Conservation (phyloP, 1,140 invertebrate genomes). For the Drosophila ananassae region DNA sequence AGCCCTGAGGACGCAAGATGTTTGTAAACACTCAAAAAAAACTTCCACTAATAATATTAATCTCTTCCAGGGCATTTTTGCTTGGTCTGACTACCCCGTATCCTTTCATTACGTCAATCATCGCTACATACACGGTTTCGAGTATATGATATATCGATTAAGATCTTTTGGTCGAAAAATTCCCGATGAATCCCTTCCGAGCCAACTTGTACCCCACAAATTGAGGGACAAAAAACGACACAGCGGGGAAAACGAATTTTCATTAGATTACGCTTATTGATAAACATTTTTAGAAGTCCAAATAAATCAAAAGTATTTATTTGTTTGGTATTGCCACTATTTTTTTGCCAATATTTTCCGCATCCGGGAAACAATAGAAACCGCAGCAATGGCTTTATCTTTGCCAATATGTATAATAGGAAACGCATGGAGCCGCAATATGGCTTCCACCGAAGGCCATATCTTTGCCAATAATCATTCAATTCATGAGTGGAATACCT, state of each 20-base stretch:
- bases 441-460: no score
- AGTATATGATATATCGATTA: background rate
- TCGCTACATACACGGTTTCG: background rate
- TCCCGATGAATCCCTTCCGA: background rate
- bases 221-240: background rate
- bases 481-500: no score
- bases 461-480: no score
- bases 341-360: no score
- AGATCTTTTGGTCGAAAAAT: background rate
- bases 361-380: no score
- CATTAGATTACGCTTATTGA: background rate
- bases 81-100: background rate
- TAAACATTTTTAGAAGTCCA: no score
- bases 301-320: no score
- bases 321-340: no score
- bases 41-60: background rate
- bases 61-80: background rate
- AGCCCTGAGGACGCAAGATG: background rate
- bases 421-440: no score
- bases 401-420: no score
- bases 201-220: background rate
- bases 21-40: background rate
- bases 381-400: no score
- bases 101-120: background rate
- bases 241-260: background rate